Evolutionary conservation across 1,140 invertebrate species (phyloP), one percentile per base, ranked within the genome.

Genomic region (Odontomachus brunneus): DNA sequence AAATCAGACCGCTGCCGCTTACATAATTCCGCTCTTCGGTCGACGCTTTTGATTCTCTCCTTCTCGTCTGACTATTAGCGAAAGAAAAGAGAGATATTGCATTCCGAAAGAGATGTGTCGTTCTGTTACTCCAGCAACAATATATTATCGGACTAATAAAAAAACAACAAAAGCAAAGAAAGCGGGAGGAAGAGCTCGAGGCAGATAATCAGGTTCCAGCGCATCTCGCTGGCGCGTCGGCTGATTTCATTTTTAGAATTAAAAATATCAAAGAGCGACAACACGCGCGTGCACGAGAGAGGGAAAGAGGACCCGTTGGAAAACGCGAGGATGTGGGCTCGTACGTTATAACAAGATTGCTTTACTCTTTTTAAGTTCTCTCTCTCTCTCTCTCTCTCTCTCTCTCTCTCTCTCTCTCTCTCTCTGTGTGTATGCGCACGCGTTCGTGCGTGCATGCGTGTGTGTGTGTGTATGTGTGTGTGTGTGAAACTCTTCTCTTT

Each of bases 261-360:
- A 85, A 80, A 90, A 90, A 81, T 91, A 89, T 90, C 88, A 90
- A 91, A 90, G 88, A 19, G 57, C n/a, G 63, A 29, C 48, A 38
- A 22, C 17, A n/a, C 33, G 38, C 15, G 4, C 59, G 22, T 7
- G 59, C 17, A 33, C 7, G 59, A 67, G 69, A 53, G 69, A 72
- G 24, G 19, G 24, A 38, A 33, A 72, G 48, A 59, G 44, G 49
- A 65, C 33, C n/a, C n/a, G 60, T 60, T 33, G 57, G 12, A 55
- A 80, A 60, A 65, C n/a, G 26, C n/a, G 49, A 66, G 17, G 72
- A 81, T 9, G 11, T 2, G 62, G 19, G 29, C 24, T 81, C 44
- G 55, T 51, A 60, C 24, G 44, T 74, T 60, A 62, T 82, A 74
- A 65, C 60, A 11, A 55, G 48, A 33, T 75, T 76, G 60, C 55